phyloP scores from a whole-genome alignment of 2,888 invertebrate genomes.

The Branchipolynoe longqiensis region DNA sequence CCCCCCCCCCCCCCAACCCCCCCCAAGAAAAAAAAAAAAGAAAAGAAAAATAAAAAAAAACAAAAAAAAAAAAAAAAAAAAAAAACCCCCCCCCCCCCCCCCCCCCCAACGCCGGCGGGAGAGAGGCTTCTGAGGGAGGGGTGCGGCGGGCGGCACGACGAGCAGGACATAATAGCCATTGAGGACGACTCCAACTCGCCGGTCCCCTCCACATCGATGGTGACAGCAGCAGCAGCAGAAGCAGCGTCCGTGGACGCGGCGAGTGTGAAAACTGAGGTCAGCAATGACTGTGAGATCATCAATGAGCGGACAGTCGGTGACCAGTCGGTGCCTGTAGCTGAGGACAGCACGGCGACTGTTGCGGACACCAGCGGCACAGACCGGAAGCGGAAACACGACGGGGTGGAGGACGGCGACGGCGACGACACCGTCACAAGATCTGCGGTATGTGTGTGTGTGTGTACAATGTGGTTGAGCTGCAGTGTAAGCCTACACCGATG shows the following conservation, averaged over 20 bases:
- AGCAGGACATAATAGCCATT: slow-evolving; percentile 16
- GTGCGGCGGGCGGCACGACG: not conserved
- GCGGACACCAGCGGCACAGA: not conserved
- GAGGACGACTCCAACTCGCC: slow-evolving; percentile 42
- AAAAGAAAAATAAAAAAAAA: no score
- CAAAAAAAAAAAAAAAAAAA: no score
- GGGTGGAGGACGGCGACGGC: not conserved
- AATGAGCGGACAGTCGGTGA: slow-evolving; percentile 10
- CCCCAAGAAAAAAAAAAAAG: no score
- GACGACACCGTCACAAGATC: no score
- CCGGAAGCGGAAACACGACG: slow-evolving; percentile 2
- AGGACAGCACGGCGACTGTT: not conserved
- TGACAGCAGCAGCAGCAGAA: no score
- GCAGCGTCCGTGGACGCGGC: not conserved
- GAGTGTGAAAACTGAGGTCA: not conserved
- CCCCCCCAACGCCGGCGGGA: no score
- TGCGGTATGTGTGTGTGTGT: no score
- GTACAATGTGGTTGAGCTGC: no score
- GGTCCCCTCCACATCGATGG: not conserved
- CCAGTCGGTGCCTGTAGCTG: not conserved
- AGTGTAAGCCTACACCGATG: no score
- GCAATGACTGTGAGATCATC: slow-evolving; percentile 24
- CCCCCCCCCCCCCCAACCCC: no score
- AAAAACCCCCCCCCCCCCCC: no score
- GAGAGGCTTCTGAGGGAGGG: no score